Evolutionary conservation across 2,797 vertebrate species (phyloP).

Genomic region (Ceryle rudis): DNA sequence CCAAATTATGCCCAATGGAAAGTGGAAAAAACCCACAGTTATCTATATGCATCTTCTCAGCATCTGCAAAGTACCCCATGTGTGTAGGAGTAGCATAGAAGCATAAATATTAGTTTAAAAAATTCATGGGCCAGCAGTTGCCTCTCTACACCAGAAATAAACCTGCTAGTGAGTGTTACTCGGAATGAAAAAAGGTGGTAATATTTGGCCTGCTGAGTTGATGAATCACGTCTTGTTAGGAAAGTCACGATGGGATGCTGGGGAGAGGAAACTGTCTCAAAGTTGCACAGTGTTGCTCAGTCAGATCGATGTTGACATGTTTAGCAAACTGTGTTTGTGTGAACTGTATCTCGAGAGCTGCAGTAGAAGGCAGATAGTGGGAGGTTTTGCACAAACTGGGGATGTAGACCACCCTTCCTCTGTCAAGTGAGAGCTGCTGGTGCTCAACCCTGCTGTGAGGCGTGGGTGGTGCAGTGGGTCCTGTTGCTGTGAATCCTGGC

Average conservation of each 20-base stretch:
- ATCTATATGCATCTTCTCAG: not conserved
- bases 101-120: not conserved
- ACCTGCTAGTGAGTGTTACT: not conserved
- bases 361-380: not conserved
- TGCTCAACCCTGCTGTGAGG: not conserved
- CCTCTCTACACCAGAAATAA: not conserved
- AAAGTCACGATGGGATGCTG: not conserved
- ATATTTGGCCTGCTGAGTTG: not conserved
- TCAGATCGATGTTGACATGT: not conserved
- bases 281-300: accelerated
- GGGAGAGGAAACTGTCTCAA: not conserved
- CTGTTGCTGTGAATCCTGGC: not conserved
- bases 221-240: not conserved
- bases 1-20: not conserved
- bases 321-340: not conserved
- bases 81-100: not conserved
- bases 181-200: not conserved
- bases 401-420: not conserved
- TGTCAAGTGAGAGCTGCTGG: not conserved
- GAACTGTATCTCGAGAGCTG: accelerated
- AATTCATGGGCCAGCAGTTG: not conserved
- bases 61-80: not conserved
- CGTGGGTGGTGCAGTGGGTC: not conserved
- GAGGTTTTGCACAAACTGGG: not conserved
- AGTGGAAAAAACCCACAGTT: accelerated